Evolutionary conservation across 2,797 vertebrate species (phyloP).

Genomic region (Erethizon dorsatum): DNA sequence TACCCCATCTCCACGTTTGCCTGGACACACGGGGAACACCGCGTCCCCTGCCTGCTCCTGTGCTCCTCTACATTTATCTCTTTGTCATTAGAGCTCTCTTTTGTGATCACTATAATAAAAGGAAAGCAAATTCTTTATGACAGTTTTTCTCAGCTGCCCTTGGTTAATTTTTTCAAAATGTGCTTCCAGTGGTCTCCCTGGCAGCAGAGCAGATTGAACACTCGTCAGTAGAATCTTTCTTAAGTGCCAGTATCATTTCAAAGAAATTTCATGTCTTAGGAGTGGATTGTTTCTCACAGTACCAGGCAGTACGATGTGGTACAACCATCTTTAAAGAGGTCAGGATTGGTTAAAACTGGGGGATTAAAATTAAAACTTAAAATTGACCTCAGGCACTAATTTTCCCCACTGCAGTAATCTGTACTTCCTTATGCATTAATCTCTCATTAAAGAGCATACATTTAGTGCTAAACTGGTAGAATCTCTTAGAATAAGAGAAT

Average conservation of each 20-base stretch:
- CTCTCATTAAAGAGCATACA: not conserved
- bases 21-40: not conserved
- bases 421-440: not conserved
- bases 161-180: slow-evolving; percentile 78
- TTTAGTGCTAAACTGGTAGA: not conserved
- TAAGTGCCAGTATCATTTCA: slow-evolving; percentile 68
- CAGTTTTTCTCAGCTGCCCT: slow-evolving; percentile 62
- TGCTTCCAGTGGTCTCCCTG: slow-evolving; percentile 72
- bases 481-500: not conserved
- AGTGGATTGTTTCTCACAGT: slow-evolving; percentile 43
- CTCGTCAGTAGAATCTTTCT: slow-evolving; percentile 64
- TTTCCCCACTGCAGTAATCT: not conserved
- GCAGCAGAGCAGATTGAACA: slow-evolving; percentile 64
- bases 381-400: slow-evolving; percentile 28
- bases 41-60: slow-evolving; percentile 19
- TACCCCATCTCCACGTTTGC: slow-evolving; percentile 34
- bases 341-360: slow-evolving; percentile 54
- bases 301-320: not conserved
- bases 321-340: slow-evolving; percentile 43
- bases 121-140: slow-evolving; percentile 72
- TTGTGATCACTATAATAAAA: slow-evolving; percentile 69
- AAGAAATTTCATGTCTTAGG: not conserved
- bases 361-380: slow-evolving; percentile 60
- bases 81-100: slow-evolving; percentile 80
- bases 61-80: slow-evolving; percentile 60